Conservation (phyloP, 2,797 vertebrate species). For the Catamblyrhynchus diadema region DNA sequence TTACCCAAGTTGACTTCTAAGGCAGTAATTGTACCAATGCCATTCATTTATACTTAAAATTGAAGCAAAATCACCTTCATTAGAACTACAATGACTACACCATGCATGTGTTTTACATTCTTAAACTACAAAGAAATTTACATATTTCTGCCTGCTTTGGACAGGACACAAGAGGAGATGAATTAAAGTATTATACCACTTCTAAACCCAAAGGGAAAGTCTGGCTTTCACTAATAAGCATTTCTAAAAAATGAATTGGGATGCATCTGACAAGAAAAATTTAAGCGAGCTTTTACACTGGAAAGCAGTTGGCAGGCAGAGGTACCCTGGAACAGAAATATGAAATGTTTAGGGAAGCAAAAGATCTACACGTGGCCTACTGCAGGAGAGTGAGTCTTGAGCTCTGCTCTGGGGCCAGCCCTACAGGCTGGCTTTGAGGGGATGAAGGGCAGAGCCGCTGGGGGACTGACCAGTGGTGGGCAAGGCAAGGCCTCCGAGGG, state of each 20-base stretch:
- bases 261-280: background rate
- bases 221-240: background rate
- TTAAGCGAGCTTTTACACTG: background rate
- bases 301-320: background rate
- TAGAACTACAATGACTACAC: background rate
- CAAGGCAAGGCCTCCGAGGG: background rate
- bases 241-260: background rate
- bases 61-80: background rate
- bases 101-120: background rate
- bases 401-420: background rate
- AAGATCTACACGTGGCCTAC: accelerated
- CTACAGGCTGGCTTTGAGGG: background rate
- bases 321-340: background rate
- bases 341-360: background rate
- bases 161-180: background rate
- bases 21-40: background rate
- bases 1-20: background rate
- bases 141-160: background rate
- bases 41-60: background rate
- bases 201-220: background rate
- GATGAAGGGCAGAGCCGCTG: background rate
- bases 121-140: background rate
- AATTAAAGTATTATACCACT: background rate
- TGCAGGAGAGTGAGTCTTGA: background rate
- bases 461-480: background rate